Percentiles rank a stretch among this genome's conserved stretches.
Conservation (phyloP, 2,113 vertebrate genomes). For the Nycticebus coucang region DNA sequence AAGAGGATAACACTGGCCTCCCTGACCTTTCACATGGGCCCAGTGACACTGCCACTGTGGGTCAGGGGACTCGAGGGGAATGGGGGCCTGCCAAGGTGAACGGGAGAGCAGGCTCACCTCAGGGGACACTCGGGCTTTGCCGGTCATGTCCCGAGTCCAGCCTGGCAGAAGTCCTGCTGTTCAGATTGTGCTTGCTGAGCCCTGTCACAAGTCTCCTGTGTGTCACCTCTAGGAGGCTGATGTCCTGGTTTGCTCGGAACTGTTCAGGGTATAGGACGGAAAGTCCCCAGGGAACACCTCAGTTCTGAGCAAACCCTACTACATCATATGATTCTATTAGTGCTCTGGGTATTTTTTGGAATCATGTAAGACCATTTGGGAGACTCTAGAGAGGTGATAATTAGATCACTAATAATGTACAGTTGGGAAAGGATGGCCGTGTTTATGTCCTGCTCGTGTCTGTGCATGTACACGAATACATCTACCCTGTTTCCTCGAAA, state of each 20-base stretch:
- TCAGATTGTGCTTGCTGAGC: not conserved
- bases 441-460: not conserved
- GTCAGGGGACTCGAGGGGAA: not conserved
- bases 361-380: not conserved
- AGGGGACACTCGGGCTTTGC: not conserved
- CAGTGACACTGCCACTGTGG: no score
- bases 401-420: not conserved
- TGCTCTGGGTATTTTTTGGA: not conserved
- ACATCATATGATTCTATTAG: fast-evolving
- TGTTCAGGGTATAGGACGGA: not conserved
- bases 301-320: not conserved
- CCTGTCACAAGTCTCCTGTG: no score
- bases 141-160: not conserved
- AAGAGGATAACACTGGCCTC: not conserved
- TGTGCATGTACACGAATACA: fast-evolving
- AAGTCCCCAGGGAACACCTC: not conserved
- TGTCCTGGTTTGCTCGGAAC: not conserved
- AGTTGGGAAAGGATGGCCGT: not conserved
- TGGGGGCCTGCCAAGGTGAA: not conserved
- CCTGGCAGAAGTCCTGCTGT: not conserved
- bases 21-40: not conserved
- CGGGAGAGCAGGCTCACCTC: not conserved
- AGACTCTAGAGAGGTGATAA: not conserved
- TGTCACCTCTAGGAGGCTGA: not conserved
- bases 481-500: no score